phyloP scores from a whole-genome alignment of 2,888 invertebrate genomes.

The Trachelus troglodyta region DNA sequence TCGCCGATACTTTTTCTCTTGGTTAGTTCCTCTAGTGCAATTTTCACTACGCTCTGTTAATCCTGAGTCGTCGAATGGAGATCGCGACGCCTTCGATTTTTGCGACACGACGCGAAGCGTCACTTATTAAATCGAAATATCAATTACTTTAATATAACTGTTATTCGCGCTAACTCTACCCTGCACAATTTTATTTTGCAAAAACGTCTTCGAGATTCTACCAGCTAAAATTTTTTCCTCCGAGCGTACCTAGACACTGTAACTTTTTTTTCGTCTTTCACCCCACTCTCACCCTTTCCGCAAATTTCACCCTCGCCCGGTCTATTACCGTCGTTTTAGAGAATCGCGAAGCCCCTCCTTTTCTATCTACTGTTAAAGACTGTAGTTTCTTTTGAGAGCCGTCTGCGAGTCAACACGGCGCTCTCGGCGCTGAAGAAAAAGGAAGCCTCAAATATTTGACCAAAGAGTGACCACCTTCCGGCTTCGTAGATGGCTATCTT shows the following conservation, averaged over 20 bases:
- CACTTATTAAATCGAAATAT: not conserved
- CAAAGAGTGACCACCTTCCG: conserved; percentile 27
- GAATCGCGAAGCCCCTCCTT: not conserved
- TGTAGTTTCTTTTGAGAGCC: conserved; percentile 1
- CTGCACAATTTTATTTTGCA: not conserved
- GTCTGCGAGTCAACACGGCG: conserved; percentile 34
- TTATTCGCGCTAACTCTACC: not conserved
- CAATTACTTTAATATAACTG: not conserved
- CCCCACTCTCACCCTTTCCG: not conserved
- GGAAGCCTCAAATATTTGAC: conserved; percentile 47
- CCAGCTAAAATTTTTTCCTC: not conserved
- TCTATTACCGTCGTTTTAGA: not conserved
- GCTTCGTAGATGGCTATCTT: conserved; percentile 45
- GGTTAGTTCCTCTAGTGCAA: not conserved
- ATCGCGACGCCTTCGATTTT: not conserved
- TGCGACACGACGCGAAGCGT: not conserved
- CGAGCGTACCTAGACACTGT: not conserved
- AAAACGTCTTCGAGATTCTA: not conserved
- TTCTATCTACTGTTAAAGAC: not conserved
- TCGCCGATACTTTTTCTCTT: not conserved
- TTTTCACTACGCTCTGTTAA: not conserved
- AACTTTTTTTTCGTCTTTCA: not conserved
- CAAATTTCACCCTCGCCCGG: not conserved
- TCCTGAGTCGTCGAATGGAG: not conserved
- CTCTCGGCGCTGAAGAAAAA: conserved; percentile 29